A percentile compares a stretch with the other conserved stretches of the same genome.
These are phyloP conservation scores for Cotesia chilonis DNA, from an alignment of 1,140 invertebrate species.

Conservation along the genomic window DNA sequence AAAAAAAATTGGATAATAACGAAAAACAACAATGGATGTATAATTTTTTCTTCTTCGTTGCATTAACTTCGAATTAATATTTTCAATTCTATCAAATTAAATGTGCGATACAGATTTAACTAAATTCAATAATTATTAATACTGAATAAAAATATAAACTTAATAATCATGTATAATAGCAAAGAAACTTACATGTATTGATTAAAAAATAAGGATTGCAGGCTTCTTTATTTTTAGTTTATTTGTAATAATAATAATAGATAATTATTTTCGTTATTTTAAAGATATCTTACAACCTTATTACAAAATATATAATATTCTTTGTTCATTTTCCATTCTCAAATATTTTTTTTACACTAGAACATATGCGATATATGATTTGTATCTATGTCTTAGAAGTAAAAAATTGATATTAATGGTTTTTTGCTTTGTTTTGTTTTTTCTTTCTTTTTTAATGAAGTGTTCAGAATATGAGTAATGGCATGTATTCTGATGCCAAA, in stretches of 20 bases:
- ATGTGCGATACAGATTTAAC: neutral
- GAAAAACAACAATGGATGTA: too few relatives aligned
- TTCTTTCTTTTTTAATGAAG: too few relatives aligned
- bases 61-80: too few relatives aligned
- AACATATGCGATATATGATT: neutral
- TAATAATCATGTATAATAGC: slow-evolving; percentile 37
- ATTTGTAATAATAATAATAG: slow-evolving; percentile 38
- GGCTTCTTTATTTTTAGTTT: slow-evolving; percentile 40
- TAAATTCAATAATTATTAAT: neutral
- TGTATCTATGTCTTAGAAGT: too few relatives aligned
- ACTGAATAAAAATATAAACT: slow-evolving; percentile 19
- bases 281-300: slow-evolving; percentile 19
- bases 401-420: too few relatives aligned
- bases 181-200: slow-evolving; percentile 26
- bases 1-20: too few relatives aligned
- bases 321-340: slow-evolving; percentile 15
- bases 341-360: neutral
- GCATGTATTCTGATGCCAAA: too few relatives aligned
- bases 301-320: too few relatives aligned
- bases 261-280: slow-evolving; percentile 26
- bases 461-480: too few relatives aligned
- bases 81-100: too few relatives aligned
- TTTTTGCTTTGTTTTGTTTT: too few relatives aligned
- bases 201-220: slow-evolving; percentile 24
- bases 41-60: too few relatives aligned